Base-by-base conservation (phyloP, 2,888 invertebrate species). In the Digitonthophagus gazella region DNA sequence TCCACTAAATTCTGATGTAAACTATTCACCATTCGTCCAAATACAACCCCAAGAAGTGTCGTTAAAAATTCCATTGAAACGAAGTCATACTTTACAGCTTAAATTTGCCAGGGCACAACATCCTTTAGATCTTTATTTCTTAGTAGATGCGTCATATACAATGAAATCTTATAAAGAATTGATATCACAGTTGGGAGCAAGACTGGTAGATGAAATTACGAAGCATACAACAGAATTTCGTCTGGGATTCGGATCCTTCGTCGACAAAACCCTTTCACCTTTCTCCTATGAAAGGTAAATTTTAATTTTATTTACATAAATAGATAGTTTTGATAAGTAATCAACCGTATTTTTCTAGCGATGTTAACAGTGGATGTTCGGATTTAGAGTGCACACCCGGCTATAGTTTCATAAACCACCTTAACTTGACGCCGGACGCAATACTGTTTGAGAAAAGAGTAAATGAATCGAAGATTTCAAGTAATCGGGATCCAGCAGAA, bases 91-190 rank as follows among this genome's bases (percentile, higher is more conserved):
- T 1, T 66, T 82, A 4, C 20, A 64, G 20, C 84, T 91, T 73
- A 83, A 83, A 11, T 90, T 87, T 73, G 84, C 86, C 66, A 87
- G 87, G 73, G 91, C 91, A 0, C 83, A 87, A 73, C 87, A 93
- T 79, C 94, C 94, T 0, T 89, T 94, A 0, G 94, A 95, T 82
- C 82, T 95, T 44, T 95, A 95, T 80, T 93, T 92, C 76, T 83
- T 95, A 61, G 89, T 94, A 87, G 94, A 95, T 76, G 83, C 91
- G 61, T 93, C 93, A 0, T 80, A 82, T 8, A 90, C 91, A 0
- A 93, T 94, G 93, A 78, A 80, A 19, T 79, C 78, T 8, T 86
- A 91, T 73, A 89, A 87, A 79, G 80, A 84, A 0, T 78, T 78
- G 15, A 79, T 88, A 0, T 86, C 84, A 70, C 80, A 75, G 11